phyloP scores from a whole-genome alignment of 2,888 invertebrate genomes.

The Eilema griseolum region DNA sequence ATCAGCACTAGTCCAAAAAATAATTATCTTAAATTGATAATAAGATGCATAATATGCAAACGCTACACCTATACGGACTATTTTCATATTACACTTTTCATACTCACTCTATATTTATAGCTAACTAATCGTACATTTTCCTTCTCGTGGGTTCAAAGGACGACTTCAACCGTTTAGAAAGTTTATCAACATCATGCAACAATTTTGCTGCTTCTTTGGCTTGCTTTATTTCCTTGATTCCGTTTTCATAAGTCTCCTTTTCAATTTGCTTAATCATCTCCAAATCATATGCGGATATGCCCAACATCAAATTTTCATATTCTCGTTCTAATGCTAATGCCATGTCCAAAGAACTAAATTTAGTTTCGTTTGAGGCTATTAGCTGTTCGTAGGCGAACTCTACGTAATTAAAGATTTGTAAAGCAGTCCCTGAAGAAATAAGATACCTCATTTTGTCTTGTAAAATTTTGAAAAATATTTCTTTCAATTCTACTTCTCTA shows the following conservation, averaged over 20 bases:
- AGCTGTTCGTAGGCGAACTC: conserved; percentile 89
- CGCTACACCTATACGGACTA: no score
- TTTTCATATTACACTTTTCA: no score
- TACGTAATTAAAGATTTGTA: conserved; percentile 88
- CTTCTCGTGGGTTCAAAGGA: conserved; percentile 72
- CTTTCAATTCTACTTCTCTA: conserved; percentile 74
- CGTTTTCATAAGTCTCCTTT: conserved; percentile 73
- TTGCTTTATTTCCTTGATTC: conserved; percentile 66
- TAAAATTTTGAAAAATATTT: conserved; percentile 73
- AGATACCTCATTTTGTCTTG: conserved; percentile 82
- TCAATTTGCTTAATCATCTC: conserved; percentile 73
- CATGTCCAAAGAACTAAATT: conserved; percentile 87
- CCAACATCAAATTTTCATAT: conserved; percentile 76
- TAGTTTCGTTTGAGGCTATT: conserved; percentile 88
- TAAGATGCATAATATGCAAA: no score
- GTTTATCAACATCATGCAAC: conserved; percentile 76
- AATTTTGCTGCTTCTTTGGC: conserved; percentile 74
- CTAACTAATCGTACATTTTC: conserved; percentile 23
- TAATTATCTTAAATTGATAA: no score
- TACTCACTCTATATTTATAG: not conserved
- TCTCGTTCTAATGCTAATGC: conserved; percentile 87
- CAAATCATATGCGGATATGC: conserved; percentile 75
- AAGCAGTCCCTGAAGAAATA: conserved; percentile 86
- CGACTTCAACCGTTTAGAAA: conserved; percentile 73
- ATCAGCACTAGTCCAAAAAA: no score